These are phyloP conservation scores for Perodicticus potto DNA, from an alignment of 2,797 vertebrate genomes.

Conservation along the genomic window DNA sequence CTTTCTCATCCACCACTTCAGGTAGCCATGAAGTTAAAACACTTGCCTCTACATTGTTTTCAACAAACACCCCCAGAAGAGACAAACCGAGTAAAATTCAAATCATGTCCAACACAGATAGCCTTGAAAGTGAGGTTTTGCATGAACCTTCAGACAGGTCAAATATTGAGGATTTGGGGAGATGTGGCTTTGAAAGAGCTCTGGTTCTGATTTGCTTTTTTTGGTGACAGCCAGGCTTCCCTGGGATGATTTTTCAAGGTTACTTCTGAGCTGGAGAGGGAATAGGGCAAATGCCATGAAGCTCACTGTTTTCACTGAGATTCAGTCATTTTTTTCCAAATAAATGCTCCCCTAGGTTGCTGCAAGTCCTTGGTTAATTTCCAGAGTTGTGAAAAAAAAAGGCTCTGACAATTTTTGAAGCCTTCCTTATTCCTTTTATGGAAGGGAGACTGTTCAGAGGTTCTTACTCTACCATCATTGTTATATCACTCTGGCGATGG, in stretches of 20 bases:
- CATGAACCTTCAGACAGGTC: neutral
- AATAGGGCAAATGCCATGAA: neutral
- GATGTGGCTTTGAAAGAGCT: neutral
- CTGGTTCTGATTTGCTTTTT: neutral
- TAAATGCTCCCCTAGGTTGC: neutral
- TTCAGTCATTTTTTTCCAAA: neutral
- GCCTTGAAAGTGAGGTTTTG: neutral
- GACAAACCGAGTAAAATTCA: neutral
- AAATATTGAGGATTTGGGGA: neutral
- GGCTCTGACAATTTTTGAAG: neutral
- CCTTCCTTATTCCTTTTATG: neutral
- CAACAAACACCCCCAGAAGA: neutral
- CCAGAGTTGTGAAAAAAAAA: neutral
- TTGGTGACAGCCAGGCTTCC: neutral
- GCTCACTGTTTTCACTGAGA: neutral
- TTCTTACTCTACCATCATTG: neutral
- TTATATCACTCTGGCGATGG: neutral
- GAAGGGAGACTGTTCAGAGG: neutral
- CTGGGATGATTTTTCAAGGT: neutral
- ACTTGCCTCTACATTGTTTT: conserved; percentile 4
- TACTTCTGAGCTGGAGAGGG: neutral
- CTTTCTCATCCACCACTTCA: neutral
- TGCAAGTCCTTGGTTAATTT: conserved; percentile 16
- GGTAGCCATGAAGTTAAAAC: neutral
- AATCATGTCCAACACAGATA: neutral